A percentile compares a stretch with the other conserved stretches of the same genome.
Evolutionary conservation across 2,888 invertebrate genomes (phyloP).

Genomic region (Entomobrya multifasciata): DNA sequence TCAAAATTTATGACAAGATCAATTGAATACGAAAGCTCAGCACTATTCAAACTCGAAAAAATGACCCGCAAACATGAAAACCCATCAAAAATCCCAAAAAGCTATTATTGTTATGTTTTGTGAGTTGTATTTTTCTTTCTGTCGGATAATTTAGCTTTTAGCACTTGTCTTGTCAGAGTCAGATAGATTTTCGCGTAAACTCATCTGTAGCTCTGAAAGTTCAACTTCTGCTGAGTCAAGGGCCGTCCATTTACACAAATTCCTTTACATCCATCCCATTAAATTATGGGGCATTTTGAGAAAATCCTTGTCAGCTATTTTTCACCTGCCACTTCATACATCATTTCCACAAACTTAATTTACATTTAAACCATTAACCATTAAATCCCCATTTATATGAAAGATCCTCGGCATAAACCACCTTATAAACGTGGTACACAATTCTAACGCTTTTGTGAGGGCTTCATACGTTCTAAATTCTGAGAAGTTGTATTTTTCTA

Average conservation of each 20-base stretch:
- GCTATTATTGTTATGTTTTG: not conserved
- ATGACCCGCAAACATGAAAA: no score
- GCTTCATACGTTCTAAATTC: no score
- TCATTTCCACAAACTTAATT: not conserved
- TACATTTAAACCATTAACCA: not conserved
- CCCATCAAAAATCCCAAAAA: no score
- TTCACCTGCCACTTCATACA: not conserved
- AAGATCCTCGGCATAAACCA: not conserved
- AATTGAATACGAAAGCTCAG: no score
- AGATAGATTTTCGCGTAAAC: conserved; percentile 18
- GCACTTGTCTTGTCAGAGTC: no score
- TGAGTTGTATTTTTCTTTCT: not conserved
- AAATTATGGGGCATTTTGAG: conserved; percentile 2
- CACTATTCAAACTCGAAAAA: no score
- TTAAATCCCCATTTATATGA: not conserved
- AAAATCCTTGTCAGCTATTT: not conserved
- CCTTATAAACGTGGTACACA: not conserved
- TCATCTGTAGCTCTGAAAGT: conserved; percentile 56
- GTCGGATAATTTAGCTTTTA: conserved; percentile 13
- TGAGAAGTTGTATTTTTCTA: no score
- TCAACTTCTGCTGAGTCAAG: conserved; percentile 71
- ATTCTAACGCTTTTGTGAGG: not conserved
- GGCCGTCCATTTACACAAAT: conserved; percentile 22
- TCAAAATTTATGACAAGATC: no score
- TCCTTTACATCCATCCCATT: not conserved